These are phyloP conservation scores for Aphidius gifuensis DNA, from an alignment of 1,140 invertebrate species.

Conservation along the genomic window DNA sequence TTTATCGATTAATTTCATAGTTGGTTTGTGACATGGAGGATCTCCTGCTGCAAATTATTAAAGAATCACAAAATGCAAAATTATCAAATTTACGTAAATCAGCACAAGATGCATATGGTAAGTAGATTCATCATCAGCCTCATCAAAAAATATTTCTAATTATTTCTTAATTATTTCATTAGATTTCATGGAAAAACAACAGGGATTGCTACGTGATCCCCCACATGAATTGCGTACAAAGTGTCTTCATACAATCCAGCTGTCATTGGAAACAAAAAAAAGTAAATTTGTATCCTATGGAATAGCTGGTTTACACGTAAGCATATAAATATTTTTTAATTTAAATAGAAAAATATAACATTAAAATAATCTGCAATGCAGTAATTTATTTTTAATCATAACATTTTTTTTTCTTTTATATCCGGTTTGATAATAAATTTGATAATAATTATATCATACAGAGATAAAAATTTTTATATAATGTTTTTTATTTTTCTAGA, in stretches of 20 bases:
- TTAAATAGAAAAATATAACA: background rate
- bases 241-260: conserved; percentile 77
- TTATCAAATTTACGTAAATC: conserved; percentile 68
- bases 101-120: conserved; percentile 78
- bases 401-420: background rate
- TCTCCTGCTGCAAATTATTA: conserved; percentile 73
- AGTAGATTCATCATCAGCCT: conserved; percentile 30
- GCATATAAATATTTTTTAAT: conserved; percentile 40
- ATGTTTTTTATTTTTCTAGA: conserved; percentile 55
- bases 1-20: conserved; percentile 49
- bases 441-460: too few species aligned
- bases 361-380: background rate
- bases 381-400: background rate
- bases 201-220: conserved; percentile 72
- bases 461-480: too few species aligned
- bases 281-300: conserved; percentile 79
- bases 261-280: conserved; percentile 82
- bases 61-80: conserved; percentile 73
- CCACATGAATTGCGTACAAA: conserved; percentile 79
- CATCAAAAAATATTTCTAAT: conserved; percentile 31
- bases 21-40: conserved; percentile 69
- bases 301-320: conserved; percentile 79
- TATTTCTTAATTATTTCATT: conserved; percentile 16
- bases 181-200: conserved; percentile 82
- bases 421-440: background rate